Conservation (phyloP, 2,797 vertebrate species). For the Poeciliopsis presidionis region DNA sequence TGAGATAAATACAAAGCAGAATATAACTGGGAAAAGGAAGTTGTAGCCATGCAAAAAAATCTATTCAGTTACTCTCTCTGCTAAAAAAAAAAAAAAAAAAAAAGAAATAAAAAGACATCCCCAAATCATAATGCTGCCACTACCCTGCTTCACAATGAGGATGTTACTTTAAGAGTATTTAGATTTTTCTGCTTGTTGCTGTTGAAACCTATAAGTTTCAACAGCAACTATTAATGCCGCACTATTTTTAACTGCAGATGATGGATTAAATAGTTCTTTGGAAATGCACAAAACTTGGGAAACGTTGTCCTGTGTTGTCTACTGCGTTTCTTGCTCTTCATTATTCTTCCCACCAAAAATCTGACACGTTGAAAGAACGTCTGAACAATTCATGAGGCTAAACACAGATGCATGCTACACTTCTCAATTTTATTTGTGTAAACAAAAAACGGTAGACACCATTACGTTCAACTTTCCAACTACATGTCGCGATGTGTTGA, state of each 20-base stretch:
- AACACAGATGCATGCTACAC: not conserved
- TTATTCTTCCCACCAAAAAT: not conserved
- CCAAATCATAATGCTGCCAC: not conserved
- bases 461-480: not conserved
- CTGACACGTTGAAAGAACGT: too few relatives aligned
- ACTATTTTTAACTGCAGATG: not conserved
- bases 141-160: not conserved
- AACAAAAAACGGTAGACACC: too few relatives aligned
- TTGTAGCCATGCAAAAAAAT: not conserved
- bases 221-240: not conserved
- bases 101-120: not conserved
- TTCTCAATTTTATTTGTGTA: not conserved
- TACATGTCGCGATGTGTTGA: not conserved
- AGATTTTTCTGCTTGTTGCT: not conserved
- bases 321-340: not conserved
- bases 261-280: not conserved
- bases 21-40: not conserved
- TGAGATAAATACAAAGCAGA: not conserved
- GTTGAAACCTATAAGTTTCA: not conserved
- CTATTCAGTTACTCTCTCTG: not conserved
- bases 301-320: not conserved
- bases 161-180: not conserved
- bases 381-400: not conserved
- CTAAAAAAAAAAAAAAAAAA: not conserved
- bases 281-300: not conserved